Evolutionary conservation across 1,140 invertebrate species (phyloP), one percentile per base, ranked within the genome.

Genomic region (Drosophila saltans): DNA sequence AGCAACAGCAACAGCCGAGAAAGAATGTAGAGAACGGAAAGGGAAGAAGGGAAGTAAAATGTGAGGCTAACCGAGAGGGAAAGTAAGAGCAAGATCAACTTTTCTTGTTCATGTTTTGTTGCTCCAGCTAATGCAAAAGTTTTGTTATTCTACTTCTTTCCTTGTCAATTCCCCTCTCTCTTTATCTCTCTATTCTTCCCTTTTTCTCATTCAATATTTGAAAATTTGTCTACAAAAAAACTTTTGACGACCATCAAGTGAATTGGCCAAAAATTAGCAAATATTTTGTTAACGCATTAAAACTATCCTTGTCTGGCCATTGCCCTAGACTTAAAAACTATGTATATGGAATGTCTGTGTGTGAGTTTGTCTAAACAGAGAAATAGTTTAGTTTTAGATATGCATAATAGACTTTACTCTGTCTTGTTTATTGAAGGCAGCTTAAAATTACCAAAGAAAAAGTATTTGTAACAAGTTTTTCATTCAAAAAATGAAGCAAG

Each of bases 41-140:
- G 28, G 33, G 33, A 7, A 7, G 33, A 36, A 7, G 6, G 33
- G 33, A 36, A 36, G 33, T 36, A 3, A 36, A 30, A 30, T 30
- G 21, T 8, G 45, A 8, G 7, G 21, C 21, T 24, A 52, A 26
- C 8, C 21, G 45, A 52, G 45, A 52, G 45, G 45, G 45, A 52
- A 26, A 52, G 45, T 52, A 52, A 52, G 45, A 52, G 45, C 45
- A 52, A 52, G 45, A 52, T 52, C 45, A 52, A 52, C 45, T 58
- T 56, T 72, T 26, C 39, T 36, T 43, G 59, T 52, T 30, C 43
- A 74, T 71, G 61, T 68, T 68, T 52, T 69, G 62, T 57, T 66
- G 43, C 48, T 67, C 9, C 45, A 41, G 70, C 69, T 80, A 82
- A 84, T 80, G 80, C 48, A 64, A 80, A 83, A 84, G 73, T 83